Evolutionary conservation across 1,140 invertebrate species (phyloP).

Genomic region (Stegodyphus dumicola): DNA sequence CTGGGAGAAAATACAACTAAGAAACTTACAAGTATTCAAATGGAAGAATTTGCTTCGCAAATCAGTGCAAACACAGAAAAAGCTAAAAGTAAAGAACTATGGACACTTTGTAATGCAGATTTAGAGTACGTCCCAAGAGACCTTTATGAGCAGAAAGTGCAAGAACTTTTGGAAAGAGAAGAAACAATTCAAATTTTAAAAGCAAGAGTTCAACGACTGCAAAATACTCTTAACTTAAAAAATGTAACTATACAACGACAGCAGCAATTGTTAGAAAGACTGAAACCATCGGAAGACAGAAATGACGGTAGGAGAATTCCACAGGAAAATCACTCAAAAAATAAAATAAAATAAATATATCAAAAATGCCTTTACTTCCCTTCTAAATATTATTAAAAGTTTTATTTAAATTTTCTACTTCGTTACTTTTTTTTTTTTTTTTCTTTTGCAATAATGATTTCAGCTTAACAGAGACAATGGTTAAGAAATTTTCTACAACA

Average conservation of each 20-base stretch:
- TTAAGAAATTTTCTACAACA: too few species aligned
- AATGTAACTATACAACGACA: constrained; percentile 14
- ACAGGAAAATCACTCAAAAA: too few species aligned
- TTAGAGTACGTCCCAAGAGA: constrained; percentile 21
- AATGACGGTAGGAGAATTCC: too few species aligned
- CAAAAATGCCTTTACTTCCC: too few species aligned
- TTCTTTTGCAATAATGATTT: too few species aligned
- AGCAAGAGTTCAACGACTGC: constrained; percentile 20
- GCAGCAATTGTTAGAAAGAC: background rate
- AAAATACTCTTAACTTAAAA: constrained; percentile 15
- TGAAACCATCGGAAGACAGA: background rate
- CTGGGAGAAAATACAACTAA: background rate
- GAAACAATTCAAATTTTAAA: constrained; percentile 27
- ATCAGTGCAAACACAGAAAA: background rate
- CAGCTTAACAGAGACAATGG: too few species aligned
- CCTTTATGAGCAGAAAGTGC: constrained; percentile 17
- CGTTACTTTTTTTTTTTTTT: too few species aligned
- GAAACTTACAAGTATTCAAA: background rate
- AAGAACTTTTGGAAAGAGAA: constrained; percentile 10
- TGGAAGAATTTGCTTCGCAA: background rate
- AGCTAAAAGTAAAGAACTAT: background rate
- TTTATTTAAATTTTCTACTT: too few species aligned
- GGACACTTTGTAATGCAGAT: background rate
- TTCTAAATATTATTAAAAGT: too few species aligned
- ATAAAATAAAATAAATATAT: too few species aligned